phyloP scores from a whole-genome alignment of 2,797 vertebrate species.

The Dallia pectoralis region DNA sequence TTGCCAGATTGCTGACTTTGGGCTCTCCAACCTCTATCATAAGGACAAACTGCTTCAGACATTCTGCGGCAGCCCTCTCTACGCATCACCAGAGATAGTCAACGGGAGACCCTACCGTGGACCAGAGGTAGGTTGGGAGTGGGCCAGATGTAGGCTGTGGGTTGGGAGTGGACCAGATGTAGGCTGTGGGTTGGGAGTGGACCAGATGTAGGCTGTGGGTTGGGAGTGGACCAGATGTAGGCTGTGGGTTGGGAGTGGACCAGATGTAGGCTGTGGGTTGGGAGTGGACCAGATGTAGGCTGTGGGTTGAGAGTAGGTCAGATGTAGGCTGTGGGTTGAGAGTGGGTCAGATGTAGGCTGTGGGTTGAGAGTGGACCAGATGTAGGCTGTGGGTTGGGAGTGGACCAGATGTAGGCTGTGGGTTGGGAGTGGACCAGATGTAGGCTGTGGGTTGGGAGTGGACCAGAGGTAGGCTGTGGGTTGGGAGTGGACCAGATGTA shows the following conservation, averaged over 20 bases:
- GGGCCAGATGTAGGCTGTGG: slow-evolving; percentile 44
- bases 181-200: slow-evolving; percentile 37
- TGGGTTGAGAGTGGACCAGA: slow-evolving; percentile 11
- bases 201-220: slow-evolving; percentile 38
- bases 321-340: slow-evolving; percentile 36
- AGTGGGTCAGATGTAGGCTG: slow-evolving; percentile 36
- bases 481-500: background rate
- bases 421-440: slow-evolving; percentile 4
- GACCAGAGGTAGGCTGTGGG: slow-evolving; percentile 40
- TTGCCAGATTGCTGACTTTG: slow-evolving; percentile 96
- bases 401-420: slow-evolving; percentile 38
- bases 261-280: slow-evolving; percentile 37
- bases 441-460: slow-evolving; percentile 35
- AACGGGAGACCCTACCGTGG: slow-evolving; percentile 96
- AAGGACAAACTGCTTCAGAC: slow-evolving; percentile 98
- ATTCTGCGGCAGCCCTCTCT: slow-evolving; percentile 96
- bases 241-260: slow-evolving; percentile 29
- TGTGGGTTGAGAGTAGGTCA: slow-evolving; percentile 12
- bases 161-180: background rate
- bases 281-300: slow-evolving; percentile 37
- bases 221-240: slow-evolving; percentile 22
- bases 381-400: slow-evolving; percentile 34
- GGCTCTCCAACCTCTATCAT: slow-evolving; percentile 96
- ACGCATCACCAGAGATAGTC: slow-evolving; percentile 98
- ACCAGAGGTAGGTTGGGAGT: slow-evolving; percentile 92